Evolutionary conservation across 2,888 invertebrate species (phyloP), one percentile per base, ranked within the genome.

Genomic region (Scaptomyza polygonia): DNA sequence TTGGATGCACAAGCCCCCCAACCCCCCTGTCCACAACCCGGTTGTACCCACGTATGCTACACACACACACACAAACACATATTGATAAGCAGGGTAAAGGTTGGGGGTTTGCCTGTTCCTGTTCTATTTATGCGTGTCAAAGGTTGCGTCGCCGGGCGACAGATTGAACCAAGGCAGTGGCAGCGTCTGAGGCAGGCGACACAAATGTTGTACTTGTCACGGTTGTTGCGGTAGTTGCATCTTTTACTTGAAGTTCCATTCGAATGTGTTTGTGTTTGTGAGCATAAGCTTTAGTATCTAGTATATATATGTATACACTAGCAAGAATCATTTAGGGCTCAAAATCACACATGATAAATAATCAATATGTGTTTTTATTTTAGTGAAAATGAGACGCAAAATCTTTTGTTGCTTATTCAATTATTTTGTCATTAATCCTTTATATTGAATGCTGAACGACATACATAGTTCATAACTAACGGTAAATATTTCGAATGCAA

Each of bases 41-140:
- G 7, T 53, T 27, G 16, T 67, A 67, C 25, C 67, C 65, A 65
- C 18, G 48, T 48, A 67, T 56, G 45, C 27, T 42, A 44, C 49
- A 57, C 48, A 49, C 49, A 58, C 36, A 40, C 59, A 29, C n/a
- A 36, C 18, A 29, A 11, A 36, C 18, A 39, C 12, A n/a, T 40
- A 27, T 12, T 7, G 2, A 16, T 11, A 47, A 11, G 8, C 25
- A 32, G 51, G 40, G 45, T 16, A 30, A 25, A 29, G n/a, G 44
- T 40, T 36, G 51, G 34, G 55, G 63, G 43, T 18, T 55, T 4
- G 63, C 57, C 63, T 64, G 72, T 61, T 77, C 78, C 78, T 88
- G 88, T 87, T 82, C 88, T 73, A 87, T 87, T 87, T 88, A 84
- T 87, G 89, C 88, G 89, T 88, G 89, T 88, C 86, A 88, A 88